Conservation (phyloP, 2,888 invertebrate species). For the Steinernema carpocapsae region DNA sequence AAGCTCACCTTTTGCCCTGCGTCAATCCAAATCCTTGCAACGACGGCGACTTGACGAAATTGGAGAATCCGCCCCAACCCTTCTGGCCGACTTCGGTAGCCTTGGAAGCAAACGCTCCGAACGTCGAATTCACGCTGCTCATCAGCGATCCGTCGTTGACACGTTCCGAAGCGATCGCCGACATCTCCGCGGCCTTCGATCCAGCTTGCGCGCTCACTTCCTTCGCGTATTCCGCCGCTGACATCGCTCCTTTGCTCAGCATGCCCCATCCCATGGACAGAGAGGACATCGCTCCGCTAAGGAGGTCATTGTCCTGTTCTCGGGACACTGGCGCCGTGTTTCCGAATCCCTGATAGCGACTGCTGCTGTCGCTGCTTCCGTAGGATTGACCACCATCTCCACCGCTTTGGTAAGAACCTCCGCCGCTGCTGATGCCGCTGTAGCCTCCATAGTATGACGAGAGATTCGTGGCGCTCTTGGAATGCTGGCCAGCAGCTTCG, state of each 20-base stretch:
- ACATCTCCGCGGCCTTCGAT: slow-evolving; percentile 63
- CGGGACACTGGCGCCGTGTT: slow-evolving; percentile 54
- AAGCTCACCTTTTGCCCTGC: slow-evolving; percentile 44
- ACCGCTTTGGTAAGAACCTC: slow-evolving; percentile 44
- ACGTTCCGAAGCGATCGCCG: slow-evolving; percentile 10
- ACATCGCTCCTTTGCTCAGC: slow-evolving; percentile 63
- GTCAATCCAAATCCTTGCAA: slow-evolving; percentile 57
- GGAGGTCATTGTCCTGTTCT: slow-evolving; percentile 52
- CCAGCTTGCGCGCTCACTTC: slow-evolving; percentile 63
- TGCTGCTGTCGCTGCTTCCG: slow-evolving; percentile 43
- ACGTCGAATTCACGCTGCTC: slow-evolving; percentile 15
- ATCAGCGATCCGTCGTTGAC: slow-evolving; percentile 10
- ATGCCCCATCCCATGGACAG: slow-evolving; percentile 67
- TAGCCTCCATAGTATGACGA: slow-evolving; percentile 50
- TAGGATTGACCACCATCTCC: slow-evolving; percentile 36
- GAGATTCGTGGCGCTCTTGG: neutral
- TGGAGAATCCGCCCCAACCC: slow-evolving; percentile 57
- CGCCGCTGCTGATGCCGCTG: slow-evolving; percentile 39
- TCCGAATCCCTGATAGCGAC: slow-evolving; percentile 67
- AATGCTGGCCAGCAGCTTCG: neutral
- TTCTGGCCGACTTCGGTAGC: slow-evolving; percentile 64
- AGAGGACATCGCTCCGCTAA: slow-evolving; percentile 63
- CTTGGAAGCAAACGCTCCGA: slow-evolving; percentile 34
- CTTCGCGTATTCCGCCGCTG: slow-evolving; percentile 65
- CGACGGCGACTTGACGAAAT: slow-evolving; percentile 67